phyloP scores from a whole-genome alignment of 2,797 vertebrate genomes.

The Odontamblyopus lacepedii region DNA sequence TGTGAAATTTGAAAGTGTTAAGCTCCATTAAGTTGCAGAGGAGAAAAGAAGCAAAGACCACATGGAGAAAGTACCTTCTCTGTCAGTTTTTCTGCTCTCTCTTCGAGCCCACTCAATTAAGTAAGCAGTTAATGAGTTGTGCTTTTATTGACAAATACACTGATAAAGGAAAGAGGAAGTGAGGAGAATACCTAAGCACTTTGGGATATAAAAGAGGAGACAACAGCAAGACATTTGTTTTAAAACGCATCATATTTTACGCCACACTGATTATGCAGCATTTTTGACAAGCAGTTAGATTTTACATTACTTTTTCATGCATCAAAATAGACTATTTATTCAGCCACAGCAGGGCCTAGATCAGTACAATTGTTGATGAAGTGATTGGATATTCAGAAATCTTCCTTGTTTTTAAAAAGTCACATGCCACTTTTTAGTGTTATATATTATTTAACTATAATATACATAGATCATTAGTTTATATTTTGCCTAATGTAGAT shows the following conservation, averaged over 20 bases:
- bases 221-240: neutral
- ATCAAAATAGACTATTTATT: neutral
- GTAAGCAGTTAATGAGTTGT: conserved; percentile 40
- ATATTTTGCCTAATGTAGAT: too few species aligned
- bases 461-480: too few species aligned
- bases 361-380: too few species aligned
- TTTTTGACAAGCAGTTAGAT: neutral
- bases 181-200: conserved; percentile 4
- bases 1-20: conserved; percentile 55
- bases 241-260: neutral
- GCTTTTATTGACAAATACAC: conserved; percentile 38
- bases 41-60: conserved; percentile 37
- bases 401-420: too few species aligned
- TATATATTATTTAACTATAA: too few species aligned
- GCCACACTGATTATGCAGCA: neutral
- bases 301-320: neutral
- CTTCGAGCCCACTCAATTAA: conserved; percentile 42
- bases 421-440: too few species aligned
- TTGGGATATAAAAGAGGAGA: neutral
- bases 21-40: conserved; percentile 56
- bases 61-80: conserved; percentile 35
- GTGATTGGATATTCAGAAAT: too few species aligned
- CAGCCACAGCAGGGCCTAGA: neutral
- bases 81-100: conserved; percentile 20
- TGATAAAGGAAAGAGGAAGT: conserved; percentile 7